phyloP scores from a whole-genome alignment of 1,140 invertebrate genomes.

The Latrodectus geometricus region DNA sequence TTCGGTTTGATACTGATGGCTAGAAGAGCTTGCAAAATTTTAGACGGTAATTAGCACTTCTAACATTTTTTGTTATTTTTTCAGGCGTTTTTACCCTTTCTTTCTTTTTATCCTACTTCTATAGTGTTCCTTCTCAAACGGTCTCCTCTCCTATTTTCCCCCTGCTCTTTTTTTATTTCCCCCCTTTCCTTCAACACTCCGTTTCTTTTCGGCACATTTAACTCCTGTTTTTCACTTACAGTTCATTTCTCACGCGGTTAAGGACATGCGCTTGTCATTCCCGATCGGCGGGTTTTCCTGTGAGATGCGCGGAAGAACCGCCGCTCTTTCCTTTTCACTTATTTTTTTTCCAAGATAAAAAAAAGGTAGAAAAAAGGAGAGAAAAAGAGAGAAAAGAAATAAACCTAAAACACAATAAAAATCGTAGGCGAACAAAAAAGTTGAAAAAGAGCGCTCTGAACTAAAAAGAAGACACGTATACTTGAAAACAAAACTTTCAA shows the following conservation, averaged over 20 bases:
- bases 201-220: conserved; percentile 61
- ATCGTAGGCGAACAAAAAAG: conserved; percentile 11
- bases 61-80: conserved; percentile 39
- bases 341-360: neutral
- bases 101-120: conserved; percentile 44
- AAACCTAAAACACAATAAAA: no score
- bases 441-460: conserved; percentile 46
- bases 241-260: conserved; percentile 61
- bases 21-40: conserved; percentile 1
- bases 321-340: neutral
- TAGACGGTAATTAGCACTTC: conserved; percentile 52
- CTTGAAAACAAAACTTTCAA: conserved; percentile 22
- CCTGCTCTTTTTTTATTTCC: neutral
- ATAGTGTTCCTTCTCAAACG: neutral
- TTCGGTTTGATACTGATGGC: neutral
- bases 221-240: conserved; percentile 61
- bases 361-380: neutral
- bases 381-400: neutral
- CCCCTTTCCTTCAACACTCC: conserved; percentile 17
- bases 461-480: conserved; percentile 42
- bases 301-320: conserved; percentile 39
- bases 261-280: conserved; percentile 58
- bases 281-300: conserved; percentile 47
- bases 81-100: conserved; percentile 27
- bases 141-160: conserved; percentile 26